These are phyloP conservation scores for Alosa sapidissima DNA, from an alignment of 2,797 vertebrate genomes.

Conservation along the genomic window DNA sequence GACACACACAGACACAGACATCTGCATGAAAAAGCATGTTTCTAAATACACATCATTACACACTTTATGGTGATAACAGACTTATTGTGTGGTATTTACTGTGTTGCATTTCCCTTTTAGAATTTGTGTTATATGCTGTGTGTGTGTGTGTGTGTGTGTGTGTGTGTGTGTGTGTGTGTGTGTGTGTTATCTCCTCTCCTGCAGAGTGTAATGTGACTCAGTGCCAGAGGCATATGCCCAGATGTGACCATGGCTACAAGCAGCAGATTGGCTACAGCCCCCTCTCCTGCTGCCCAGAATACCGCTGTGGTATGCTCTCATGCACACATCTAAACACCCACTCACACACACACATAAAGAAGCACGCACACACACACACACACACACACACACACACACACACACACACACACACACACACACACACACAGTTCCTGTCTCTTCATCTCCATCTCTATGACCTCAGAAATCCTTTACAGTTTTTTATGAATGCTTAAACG, in stretches of 20 bases:
- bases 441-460: no score
- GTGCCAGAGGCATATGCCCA: constrained; percentile 80
- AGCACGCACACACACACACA: no score
- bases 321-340: background rate
- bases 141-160: constrained; percentile 4
- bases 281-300: constrained; percentile 92
- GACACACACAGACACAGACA: background rate
- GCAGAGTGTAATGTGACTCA: constrained; percentile 91
- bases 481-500: no score
- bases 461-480: no score
- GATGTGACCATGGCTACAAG: constrained; percentile 83
- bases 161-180: background rate
- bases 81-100: no score
- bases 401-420: background rate
- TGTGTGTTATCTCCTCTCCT: constrained; percentile 25
- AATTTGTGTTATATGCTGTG: background rate
- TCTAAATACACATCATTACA: no score
- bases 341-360: background rate
- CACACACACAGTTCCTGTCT: no score
- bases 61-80: no score
- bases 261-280: constrained; percentile 81
- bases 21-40: no score
- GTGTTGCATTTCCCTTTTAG: background rate
- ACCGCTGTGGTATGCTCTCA: constrained; percentile 84
- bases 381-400: no score